Evolutionary conservation across 2,113 vertebrate genomes (phyloP), one percentile per base, ranked within the genome.

Genomic region (Cynoglossus semilaevis): DNA sequence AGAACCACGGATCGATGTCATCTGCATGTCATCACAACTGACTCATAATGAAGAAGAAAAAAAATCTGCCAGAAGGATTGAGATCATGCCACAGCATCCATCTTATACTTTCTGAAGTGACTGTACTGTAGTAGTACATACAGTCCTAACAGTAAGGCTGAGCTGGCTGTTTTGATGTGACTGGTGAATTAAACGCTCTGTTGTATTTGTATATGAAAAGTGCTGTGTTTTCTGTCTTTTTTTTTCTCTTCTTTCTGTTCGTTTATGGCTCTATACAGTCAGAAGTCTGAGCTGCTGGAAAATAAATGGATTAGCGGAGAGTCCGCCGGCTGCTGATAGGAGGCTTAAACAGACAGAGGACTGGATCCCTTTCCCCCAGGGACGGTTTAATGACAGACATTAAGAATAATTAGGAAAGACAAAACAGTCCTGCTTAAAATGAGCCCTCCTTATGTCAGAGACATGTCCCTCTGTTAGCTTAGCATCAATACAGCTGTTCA

Each of bases 351-450:
- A 83, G 72, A 84, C 48, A 63, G 49, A 77, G 34, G 22, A 77
- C 14, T 58, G 56, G 45, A 60, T 67, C 49, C 37, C 41, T 37
- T 43, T 64, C 83, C 67, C 6, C 52, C 34, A 62, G 76, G 69
- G 84, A 81, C 12, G 37, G 51, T 58, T 36, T 86, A 88, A 89
- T 88, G 80, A 88, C 58, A 73, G 72, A 82, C 67, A 79, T 89
- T 85, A 79, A 77, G 87, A 87, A 88, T 87, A 78, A 91, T 90
- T 82, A 88, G 77, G 58, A 79, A 74, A 80, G 69, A 84, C 79
- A 77, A 79, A 80, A 80, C 67, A 70, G 72, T 53, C 69, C 71
- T 67, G 78, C 51, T 76, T 68, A 53, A 82, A 86, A 88, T 83
- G 16, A 85, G 70, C 74, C 58, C 35, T 46, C 36, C n/a, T 58